Evolutionary conservation across 2,888 invertebrate species (phyloP).

Genomic region (Melieria crassipennis): DNA sequence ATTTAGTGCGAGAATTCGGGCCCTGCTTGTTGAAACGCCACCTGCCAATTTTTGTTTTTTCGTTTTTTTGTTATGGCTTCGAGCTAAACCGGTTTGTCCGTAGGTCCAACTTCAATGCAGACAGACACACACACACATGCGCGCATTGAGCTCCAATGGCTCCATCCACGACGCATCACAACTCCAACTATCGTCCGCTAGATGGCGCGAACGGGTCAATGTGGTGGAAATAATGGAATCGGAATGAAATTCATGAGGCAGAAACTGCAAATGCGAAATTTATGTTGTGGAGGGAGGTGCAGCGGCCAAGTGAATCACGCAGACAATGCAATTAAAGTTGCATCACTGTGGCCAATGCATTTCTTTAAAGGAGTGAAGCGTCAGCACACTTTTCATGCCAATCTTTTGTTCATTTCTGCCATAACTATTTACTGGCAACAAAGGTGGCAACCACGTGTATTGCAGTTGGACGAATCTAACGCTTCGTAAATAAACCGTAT

Average conservation of each 20-base stretch:
- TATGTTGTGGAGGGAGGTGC: slow-evolving; percentile 46
- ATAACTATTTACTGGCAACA: neutral
- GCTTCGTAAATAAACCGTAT: slow-evolving; percentile 26
- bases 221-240: slow-evolving; percentile 66
- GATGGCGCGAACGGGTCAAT: slow-evolving; percentile 65
- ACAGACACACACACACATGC: neutral
- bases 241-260: slow-evolving; percentile 64
- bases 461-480: slow-evolving; percentile 26
- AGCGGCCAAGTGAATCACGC: slow-evolving; percentile 35
- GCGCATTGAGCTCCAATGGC: neutral
- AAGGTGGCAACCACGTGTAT: neutral
- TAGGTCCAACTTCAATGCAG: neutral
- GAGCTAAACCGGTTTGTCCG: too few relatives aligned
- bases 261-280: slow-evolving; percentile 57
- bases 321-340: slow-evolving; percentile 56
- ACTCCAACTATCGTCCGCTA: slow-evolving; percentile 56
- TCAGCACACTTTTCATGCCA: neutral
- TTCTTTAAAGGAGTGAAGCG: slow-evolving; percentile 33
- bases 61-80: too few relatives aligned
- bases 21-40: too few relatives aligned
- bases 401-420: neutral
- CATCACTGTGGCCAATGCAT: slow-evolving; percentile 58
- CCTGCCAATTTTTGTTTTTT: too few relatives aligned
- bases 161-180: slow-evolving; percentile 41
- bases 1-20: too few relatives aligned